Conservation (phyloP, 2,888 invertebrate species). For the Colostygia pectinataria region DNA sequence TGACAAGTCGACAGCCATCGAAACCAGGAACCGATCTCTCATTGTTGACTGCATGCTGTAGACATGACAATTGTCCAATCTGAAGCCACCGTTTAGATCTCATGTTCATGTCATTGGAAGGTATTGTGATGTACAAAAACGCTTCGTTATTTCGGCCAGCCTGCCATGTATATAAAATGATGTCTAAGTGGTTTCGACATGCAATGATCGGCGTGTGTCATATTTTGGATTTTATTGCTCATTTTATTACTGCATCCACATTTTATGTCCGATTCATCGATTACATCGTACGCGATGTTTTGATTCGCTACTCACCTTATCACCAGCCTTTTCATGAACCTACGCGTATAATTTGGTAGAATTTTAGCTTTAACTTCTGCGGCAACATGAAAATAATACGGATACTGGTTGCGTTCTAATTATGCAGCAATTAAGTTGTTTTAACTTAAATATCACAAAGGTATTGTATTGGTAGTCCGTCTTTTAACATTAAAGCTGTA, state of each 20-base stretch:
- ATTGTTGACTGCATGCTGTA: conserved; percentile 29
- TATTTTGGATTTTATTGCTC: not conserved
- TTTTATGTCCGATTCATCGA: conserved; percentile 2
- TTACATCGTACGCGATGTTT: not conserved
- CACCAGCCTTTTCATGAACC: too few relatives aligned
- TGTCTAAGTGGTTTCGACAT: conserved; percentile 18
- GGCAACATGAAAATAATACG: too few relatives aligned
- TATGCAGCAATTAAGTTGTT: too few relatives aligned
- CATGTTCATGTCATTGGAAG: conserved; percentile 12
- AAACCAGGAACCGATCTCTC: conserved; percentile 11
- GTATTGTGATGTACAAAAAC: conserved; percentile 7
- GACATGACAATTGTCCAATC: conserved; percentile 14
- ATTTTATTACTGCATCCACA: not conserved
- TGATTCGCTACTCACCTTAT: too few relatives aligned
- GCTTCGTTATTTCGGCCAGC: conserved; percentile 10
- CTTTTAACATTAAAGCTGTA: too few relatives aligned
- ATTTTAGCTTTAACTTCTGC: too few relatives aligned
- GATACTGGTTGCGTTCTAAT: too few relatives aligned
- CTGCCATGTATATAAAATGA: conserved; percentile 13
- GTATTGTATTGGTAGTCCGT: too few relatives aligned
- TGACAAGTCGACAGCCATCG: conserved; percentile 4
- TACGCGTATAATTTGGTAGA: not conserved
- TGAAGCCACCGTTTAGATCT: conserved; percentile 3
- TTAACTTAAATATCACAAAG: too few relatives aligned
- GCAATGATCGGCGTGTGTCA: conserved; percentile 14